Evolutionary conservation across 2,113 vertebrate species (phyloP), one percentile per base, ranked within the genome.

Genomic region (Anguilla japonica): DNA sequence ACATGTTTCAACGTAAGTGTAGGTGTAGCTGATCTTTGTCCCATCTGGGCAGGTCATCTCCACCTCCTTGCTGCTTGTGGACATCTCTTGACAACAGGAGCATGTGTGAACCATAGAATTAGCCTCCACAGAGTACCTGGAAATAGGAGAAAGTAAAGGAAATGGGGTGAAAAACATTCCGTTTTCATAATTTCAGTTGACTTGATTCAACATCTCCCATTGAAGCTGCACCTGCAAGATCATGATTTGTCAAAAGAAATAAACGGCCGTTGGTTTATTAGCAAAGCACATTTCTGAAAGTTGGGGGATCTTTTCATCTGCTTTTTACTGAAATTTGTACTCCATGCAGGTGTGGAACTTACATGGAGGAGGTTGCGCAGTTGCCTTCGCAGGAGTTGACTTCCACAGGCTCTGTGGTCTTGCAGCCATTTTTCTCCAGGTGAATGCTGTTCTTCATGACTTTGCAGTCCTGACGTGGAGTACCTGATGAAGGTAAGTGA

Each of bases 311-410:
- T 67, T 20, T 22, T 26, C 8, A 26, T 20, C 22, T 67, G 20
- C 18, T 67, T 67, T 46, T 46, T 46, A 46, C 43, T 46, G 43
- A 8, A 46, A 46, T 46, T 8, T 46, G 43, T 46, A 46, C 43
- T 46, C 43, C 43, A 46, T 46, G 43, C 43, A 46, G 43, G 43
- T 46, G 43, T 26, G 34, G 4, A 40, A 96, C 97, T 97, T 92
- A 99, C 98, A 89, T 89, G 82, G 98, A 97, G 6, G 82, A 93
- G 60, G 96, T 95, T 0, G 89, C 93, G 88, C 98, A 99, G 50
- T 79, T 82, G 67, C 98, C 98, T 14, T 90, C 87, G 14, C 98
- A 99, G 56, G 93, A 97, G 0, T 95, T 89, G 82, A 98, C 0
- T 57, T 94, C 94, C 82, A 98, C 90, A 0, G 89, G 16, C 6